A percentile compares a stretch with the other conserved stretches of the same genome.
These are phyloP conservation scores for Metacarcinus magister DNA, from an alignment of 2,888 invertebrate species.

Conservation along the genomic window DNA sequence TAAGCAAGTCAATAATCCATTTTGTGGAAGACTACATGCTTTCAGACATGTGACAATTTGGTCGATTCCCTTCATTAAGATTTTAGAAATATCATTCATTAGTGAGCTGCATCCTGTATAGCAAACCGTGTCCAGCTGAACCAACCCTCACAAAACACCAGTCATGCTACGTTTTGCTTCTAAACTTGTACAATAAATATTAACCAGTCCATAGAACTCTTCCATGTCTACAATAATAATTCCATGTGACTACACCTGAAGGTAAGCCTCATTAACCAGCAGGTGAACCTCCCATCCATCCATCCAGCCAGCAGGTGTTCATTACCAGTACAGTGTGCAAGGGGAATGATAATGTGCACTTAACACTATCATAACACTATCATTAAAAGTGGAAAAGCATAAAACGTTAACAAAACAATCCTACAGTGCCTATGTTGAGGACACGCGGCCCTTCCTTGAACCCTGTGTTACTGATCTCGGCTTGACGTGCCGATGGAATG, in stretches of 20 bases:
- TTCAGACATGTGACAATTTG: not conserved
- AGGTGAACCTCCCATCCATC: not conserved
- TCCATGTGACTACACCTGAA: not conserved
- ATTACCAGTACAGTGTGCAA: not conserved
- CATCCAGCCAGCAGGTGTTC: not conserved
- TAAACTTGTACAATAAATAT: not conserved
- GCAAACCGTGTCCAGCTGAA: not conserved
- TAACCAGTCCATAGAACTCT: not conserved
- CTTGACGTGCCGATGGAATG: not conserved
- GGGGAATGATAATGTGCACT: not conserved
- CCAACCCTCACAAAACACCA: not conserved
- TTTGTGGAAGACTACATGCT: not conserved
- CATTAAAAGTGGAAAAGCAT: not conserved
- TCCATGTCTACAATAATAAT: not conserved
- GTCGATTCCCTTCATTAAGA: not conserved
- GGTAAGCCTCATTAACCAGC: not conserved
- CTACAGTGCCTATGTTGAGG: not conserved
- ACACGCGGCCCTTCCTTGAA: not conserved
- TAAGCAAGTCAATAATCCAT: not conserved
- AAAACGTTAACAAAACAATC: not conserved
- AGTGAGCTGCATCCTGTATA: too few relatives aligned
- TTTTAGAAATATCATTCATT: too few relatives aligned
- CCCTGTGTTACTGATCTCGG: not conserved
- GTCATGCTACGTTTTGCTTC: not conserved
- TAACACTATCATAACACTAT: not conserved